Percentiles rank a stretch among this genome's conserved stretches.
These are phyloP conservation scores for Eristalis tenax DNA, from an alignment of 2,888 invertebrate genomes.

Conservation along the genomic window DNA sequence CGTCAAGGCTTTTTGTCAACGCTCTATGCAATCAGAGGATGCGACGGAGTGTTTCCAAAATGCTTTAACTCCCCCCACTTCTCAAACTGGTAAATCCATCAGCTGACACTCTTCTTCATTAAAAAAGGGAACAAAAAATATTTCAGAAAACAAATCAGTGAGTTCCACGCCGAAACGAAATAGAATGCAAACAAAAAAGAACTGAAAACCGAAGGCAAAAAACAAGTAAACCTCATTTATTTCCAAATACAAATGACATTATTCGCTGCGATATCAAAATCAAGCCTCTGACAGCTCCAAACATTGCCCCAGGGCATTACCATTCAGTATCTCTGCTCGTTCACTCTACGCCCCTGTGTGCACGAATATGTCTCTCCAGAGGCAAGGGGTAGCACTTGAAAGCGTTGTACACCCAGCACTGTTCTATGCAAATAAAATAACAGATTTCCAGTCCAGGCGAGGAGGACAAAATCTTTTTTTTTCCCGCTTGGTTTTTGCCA, in stretches of 20 bases:
- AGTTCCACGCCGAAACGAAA: slow-evolving; percentile 6
- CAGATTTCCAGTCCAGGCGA: slow-evolving; percentile 60
- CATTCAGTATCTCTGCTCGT: slow-evolving; percentile 38
- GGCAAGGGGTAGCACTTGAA: slow-evolving; percentile 57
- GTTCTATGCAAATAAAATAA: slow-evolving; percentile 68
- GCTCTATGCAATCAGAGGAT: background rate
- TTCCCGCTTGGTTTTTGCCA: slow-evolving; percentile 1
- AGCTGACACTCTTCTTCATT: background rate
- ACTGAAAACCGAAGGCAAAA: slow-evolving; percentile 11
- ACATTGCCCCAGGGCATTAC: slow-evolving; percentile 55
- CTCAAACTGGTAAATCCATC: background rate
- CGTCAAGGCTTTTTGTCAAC: background rate
- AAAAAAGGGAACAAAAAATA: background rate
- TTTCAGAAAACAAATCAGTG: background rate
- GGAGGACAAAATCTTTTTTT: slow-evolving; percentile 22
- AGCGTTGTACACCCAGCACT: slow-evolving; percentile 60
- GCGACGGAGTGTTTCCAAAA: background rate
- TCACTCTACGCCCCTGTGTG: slow-evolving; percentile 19
- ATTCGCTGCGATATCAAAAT: slow-evolving; percentile 64
- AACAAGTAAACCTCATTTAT: slow-evolving; percentile 64
- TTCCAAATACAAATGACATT: slow-evolving; percentile 62
- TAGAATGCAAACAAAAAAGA: background rate
- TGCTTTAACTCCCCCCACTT: background rate
- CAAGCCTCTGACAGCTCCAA: slow-evolving; percentile 59
- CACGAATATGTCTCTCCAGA: slow-evolving; percentile 9